phyloP scores from a whole-genome alignment of 2,888 invertebrate genomes.

The Chrysolina americana region DNA sequence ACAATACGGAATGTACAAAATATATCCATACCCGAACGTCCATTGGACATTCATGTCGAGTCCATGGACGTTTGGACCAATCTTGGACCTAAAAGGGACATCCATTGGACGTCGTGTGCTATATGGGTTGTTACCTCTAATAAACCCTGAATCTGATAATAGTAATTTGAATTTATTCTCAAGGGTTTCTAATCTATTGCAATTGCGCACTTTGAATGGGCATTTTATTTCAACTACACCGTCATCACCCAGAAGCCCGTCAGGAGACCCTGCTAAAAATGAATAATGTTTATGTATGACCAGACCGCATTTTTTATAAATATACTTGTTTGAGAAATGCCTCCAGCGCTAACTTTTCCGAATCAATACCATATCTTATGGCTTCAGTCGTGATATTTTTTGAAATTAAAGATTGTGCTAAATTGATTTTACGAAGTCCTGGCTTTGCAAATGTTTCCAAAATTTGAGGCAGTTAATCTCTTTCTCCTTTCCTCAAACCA shows the following conservation, averaged over 20 bases:
- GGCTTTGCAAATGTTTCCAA: constrained; percentile 15
- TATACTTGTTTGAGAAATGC: not conserved
- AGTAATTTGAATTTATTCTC: not conserved
- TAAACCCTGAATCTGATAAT: constrained; percentile 23
- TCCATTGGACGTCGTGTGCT: too few relatives aligned
- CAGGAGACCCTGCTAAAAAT: constrained; percentile 24
- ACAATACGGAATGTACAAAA: too few relatives aligned
- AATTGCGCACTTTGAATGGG: constrained; percentile 1
- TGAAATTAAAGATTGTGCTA: constrained; percentile 1
- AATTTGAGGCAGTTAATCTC: constrained; percentile 11
- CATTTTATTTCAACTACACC: not conserved
- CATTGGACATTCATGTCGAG: too few relatives aligned
- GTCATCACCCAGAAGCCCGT: constrained; percentile 16
- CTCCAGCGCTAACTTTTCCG: not conserved
- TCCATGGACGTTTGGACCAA: too few relatives aligned
- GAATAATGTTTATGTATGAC: constrained; percentile 12
- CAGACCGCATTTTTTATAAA: constrained; percentile 1
- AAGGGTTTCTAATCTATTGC: not conserved
- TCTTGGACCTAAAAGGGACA: too few relatives aligned
- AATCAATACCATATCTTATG: constrained; percentile 13
- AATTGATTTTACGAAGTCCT: not conserved
- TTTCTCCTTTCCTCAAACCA: not conserved
- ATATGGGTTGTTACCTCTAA: constrained; percentile 29
- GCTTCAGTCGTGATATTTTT: constrained; percentile 10
- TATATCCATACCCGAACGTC: too few relatives aligned